Conservation (phyloP, 2,888 invertebrate genomes). For the Chymomyza fuscimana region DNA sequence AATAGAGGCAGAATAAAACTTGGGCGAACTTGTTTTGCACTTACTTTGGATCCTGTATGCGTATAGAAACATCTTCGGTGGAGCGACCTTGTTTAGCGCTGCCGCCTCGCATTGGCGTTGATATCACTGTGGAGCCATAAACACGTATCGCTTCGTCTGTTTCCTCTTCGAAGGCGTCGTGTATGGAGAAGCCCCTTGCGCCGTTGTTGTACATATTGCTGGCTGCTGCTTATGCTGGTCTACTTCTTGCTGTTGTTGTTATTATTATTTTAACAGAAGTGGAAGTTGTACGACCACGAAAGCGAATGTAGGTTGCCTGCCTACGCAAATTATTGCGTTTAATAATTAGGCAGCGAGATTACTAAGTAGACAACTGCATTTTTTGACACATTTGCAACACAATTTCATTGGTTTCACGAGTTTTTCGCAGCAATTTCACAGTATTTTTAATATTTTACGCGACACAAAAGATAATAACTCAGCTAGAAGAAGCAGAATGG, state of each 20-base stretch:
- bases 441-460: conserved; percentile 62
- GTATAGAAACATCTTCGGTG: conserved; percentile 81
- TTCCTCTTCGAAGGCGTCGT: conserved; percentile 92
- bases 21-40: conserved; percentile 50
- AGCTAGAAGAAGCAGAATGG: conserved; percentile 1
- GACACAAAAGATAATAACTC: conserved; percentile 60
- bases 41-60: conserved; percentile 81
- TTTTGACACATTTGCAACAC: conserved; percentile 37
- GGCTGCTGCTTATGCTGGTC: conserved; percentile 35
- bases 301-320: conserved; percentile 36
- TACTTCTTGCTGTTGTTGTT: conserved; percentile 39
- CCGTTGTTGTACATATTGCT: conserved; percentile 66
- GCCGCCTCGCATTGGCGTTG: conserved; percentile 84
- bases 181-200: conserved; percentile 85
- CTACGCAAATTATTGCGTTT: conserved; percentile 33
- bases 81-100: conserved; percentile 79
- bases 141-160: conserved; percentile 91
- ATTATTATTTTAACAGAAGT: conserved; percentile 29
- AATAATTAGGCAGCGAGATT: conserved; percentile 31
- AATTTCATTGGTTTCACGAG: conserved; percentile 26
- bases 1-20: background rate
- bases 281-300: conserved; percentile 22
- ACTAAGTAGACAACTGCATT: conserved; percentile 48
- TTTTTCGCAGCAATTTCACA: conserved; percentile 42
- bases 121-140: conserved; percentile 88